Evolutionary conservation across 2,888 invertebrate species (phyloP).

Genomic region (Drosophila fungiperda): DNA sequence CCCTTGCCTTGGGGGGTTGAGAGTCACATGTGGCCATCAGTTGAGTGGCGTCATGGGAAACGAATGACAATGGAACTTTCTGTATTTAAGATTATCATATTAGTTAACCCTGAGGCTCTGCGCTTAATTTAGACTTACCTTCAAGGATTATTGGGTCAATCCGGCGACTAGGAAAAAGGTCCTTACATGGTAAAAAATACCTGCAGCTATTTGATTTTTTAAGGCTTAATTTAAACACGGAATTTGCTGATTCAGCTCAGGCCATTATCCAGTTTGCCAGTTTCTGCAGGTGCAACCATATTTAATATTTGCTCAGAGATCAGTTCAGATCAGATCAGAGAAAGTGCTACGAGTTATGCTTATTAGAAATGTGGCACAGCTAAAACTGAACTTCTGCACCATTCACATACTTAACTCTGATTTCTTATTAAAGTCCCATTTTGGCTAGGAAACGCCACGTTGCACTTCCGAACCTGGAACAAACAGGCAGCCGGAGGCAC

Average conservation of each 20-base stretch:
- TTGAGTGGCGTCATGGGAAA: conserved; percentile 37
- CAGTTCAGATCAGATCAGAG: not conserved
- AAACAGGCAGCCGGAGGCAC: conserved; percentile 69
- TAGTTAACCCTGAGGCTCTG: not conserved
- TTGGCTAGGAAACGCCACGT: conserved; percentile 32
- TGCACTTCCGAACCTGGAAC: conserved; percentile 52
- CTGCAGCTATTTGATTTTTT: not conserved
- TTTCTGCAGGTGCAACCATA: not conserved
- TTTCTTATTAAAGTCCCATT: conserved; percentile 38
- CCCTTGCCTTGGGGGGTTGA: conserved; percentile 18
- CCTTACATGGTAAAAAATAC: not conserved
- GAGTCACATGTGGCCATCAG: conserved; percentile 42
- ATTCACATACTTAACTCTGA: conserved; percentile 1
- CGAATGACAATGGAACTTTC: conserved; percentile 24
- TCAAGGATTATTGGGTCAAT: not conserved
- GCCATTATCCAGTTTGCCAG: too few relatives aligned
- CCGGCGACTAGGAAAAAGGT: not conserved
- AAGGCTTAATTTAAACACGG: not conserved
- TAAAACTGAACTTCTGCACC: not conserved
- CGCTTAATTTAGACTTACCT: not conserved
- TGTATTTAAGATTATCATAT: conserved; percentile 38
- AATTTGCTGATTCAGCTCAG: not conserved
- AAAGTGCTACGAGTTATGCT: not conserved
- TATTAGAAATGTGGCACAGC: not conserved
- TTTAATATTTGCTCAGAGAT: too few relatives aligned